These are phyloP conservation scores for Austrolebias charrua DNA, from an alignment of 2,797 vertebrate species.

Conservation along the genomic window DNA sequence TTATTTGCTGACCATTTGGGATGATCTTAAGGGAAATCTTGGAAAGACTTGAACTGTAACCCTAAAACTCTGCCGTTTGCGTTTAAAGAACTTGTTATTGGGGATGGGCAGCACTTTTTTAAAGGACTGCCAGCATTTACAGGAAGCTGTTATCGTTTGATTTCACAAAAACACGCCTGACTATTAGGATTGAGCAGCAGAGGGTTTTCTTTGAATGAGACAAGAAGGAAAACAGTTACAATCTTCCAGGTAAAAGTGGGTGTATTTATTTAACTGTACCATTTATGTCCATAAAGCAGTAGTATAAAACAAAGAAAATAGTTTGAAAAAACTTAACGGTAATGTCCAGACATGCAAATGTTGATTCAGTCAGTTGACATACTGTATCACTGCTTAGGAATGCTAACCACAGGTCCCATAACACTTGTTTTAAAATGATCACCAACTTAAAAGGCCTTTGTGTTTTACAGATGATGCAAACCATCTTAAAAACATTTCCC, in stretches of 20 bases:
- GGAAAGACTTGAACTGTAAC: background rate
- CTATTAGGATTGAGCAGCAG: background rate
- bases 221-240: background rate
- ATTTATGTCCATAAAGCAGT: background rate
- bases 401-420: background rate
- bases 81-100: background rate
- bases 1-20: constrained; percentile 23
- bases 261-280: background rate
- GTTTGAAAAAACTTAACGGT: background rate
- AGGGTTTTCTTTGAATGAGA: background rate
- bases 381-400: background rate
- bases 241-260: background rate
- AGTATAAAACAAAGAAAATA: background rate
- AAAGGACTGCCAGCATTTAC: background rate
- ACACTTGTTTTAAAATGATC: background rate
- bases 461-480: background rate
- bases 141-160: background rate
- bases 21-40: constrained; percentile 3
- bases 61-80: background rate
- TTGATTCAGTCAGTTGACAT: background rate
- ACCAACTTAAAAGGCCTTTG: no score
- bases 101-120: background rate
- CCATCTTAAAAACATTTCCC: background rate
- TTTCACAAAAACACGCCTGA: background rate
- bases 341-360: background rate